Base-by-base conservation (phyloP, 2,888 invertebrate species). In the Pollenia labialis region DNA sequence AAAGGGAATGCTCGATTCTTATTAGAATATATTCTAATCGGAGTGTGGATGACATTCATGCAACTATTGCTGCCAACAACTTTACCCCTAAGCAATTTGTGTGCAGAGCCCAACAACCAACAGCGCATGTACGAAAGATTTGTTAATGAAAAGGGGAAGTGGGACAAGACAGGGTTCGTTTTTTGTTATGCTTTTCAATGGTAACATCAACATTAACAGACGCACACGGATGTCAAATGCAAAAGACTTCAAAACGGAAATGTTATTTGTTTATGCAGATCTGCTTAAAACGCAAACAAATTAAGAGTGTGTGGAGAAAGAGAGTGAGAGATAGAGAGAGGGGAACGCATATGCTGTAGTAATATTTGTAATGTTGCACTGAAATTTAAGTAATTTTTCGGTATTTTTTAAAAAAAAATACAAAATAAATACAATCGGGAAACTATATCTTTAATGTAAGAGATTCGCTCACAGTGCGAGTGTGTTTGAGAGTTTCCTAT, bases 171-270 rank as follows among this genome's bases (percentile, higher is more conserved):
- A 69, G 81, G 83, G 86, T 74, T 12, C n/a, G 72, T 46, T 81
- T 72, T 76, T 52, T 14, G 8, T 69, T 2, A 44, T 60, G 23
- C 40, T 58, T 66, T 48, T 23, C 50, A 32, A 32, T 32, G 50
- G 18, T 66, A 50, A 64, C 23, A 62, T 42, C 44, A 60, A 42
- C 18, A 50, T 18, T 48, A 2, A 54, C 42, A 62, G 7, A n/a
- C 23, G 18, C 46, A 80, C 54, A 69, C 60, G 48, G 6, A 52
- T 14, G 12, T n/a, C 71, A 54, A 60, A 66, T 76, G 66, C 72
- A 77, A 86, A 87, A 88, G 23, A 32, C 66, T 74, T 42, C 44
- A 79, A 80, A 83, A 56, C 74, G 64, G 79, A 81, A 76, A 87
- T 72, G 48, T 72, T 81, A 72, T 52, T 60, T 68, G 66, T 69